These are phyloP conservation scores for Tetramorium alpestre DNA, from an alignment of 1,140 invertebrate species.

Conservation along the genomic window DNA sequence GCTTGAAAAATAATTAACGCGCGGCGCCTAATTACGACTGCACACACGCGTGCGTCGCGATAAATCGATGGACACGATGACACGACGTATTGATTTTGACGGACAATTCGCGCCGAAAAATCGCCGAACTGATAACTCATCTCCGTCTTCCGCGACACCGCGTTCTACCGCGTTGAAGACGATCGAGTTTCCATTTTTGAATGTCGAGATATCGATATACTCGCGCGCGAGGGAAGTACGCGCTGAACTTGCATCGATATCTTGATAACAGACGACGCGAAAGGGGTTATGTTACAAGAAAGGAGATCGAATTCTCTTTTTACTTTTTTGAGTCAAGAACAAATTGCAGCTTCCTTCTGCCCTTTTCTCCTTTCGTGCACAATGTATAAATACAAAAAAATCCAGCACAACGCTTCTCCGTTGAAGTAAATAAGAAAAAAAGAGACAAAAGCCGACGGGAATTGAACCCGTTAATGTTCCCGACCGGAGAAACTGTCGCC, in stretches of 20 bases:
- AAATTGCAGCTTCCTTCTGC: not conserved
- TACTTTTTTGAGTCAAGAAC: not conserved
- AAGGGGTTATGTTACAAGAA: not conserved
- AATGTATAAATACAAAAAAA: not conserved
- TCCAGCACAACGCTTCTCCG: not conserved
- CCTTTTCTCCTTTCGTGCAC: not conserved
- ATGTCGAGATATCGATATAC: constrained; percentile 1
- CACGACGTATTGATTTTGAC: too few relatives aligned
- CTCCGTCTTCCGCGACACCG: not conserved
- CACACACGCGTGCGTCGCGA: not conserved
- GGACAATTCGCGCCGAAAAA: not conserved
- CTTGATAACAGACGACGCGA: not conserved
- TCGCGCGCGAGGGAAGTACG: not conserved
- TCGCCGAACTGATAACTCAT: not conserved
- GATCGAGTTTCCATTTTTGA: not conserved
- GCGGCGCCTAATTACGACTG: not conserved
- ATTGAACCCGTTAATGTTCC: not conserved
- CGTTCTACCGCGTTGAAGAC: not conserved
- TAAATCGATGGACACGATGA: not conserved
- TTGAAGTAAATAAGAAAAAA: not conserved
- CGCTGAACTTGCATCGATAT: not conserved
- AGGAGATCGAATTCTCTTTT: not conserved
- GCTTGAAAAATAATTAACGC: not conserved
- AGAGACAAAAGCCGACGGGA: not conserved
- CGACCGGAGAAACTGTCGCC: not conserved